Base-by-base conservation (phyloP, 2,797 vertebrate species). In the Notolepis coatsorum region DNA sequence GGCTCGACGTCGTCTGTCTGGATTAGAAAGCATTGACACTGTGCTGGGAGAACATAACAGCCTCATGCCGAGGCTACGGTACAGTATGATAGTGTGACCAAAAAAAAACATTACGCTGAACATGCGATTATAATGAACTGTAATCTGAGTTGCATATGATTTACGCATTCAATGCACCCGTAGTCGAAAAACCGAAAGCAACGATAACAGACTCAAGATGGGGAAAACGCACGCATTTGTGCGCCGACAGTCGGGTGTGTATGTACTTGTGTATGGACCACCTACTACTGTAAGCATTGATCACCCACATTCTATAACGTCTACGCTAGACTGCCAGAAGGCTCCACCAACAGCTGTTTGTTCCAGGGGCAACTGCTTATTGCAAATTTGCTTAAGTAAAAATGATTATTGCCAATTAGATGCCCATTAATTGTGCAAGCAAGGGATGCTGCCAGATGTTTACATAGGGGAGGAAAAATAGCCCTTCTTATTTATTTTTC, bases 321-420 rank as follows among this genome's bases (percentile, higher is more conserved):
- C 88, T 90, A 90, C 84, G 83, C 79, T 90, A 87, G 91, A 92
- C 91, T 91, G 89, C 92, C 93, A 92, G 92, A 93, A 94, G 93
- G 91, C 94, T 94, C 82, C 88, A 88, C 84, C 88, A 94, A 95
- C 96, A 98, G 93, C 95, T 97, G 96, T 93, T 94, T 96, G 85
- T 95, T 95, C 91, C 89, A 91, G 88, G 88, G 93, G 93, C 94
- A 96, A 95, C 93, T 88, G 94, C 92, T 93, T 89, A 86, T 92
- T 94, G 95, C 93, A 93, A 90, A 95, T 94, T 76, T 94, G 91
- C 91, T 90, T 92, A 94, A 95, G 94, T 96, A 96, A 96, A 94
- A 97, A 94, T 93, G 90, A 98, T 97, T 93, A 98, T 97, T 94
- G 92, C 93, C 95, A 97, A 97, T 97, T 98, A 98, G 95, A 95